Evolutionary conservation across 2,113 vertebrate species (phyloP).

Genomic region (Dermatemys mawii): DNA sequence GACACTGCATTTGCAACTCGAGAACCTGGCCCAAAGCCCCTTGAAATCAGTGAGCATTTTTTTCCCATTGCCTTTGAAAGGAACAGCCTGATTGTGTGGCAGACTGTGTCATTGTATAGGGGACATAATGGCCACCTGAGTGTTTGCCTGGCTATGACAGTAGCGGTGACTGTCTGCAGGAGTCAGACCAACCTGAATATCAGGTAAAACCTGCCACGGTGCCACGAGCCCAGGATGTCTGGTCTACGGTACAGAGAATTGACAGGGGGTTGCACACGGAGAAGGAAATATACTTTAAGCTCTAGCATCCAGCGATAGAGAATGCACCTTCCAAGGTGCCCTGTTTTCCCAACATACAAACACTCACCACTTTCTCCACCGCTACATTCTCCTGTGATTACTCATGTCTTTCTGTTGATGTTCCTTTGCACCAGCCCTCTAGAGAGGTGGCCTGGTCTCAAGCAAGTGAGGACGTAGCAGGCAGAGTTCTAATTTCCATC

Average conservation of each 20-base stretch:
- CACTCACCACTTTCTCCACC: background rate
- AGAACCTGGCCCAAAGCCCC: background rate
- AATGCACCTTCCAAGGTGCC: background rate
- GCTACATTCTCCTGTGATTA: background rate
- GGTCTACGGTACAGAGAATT: background rate
- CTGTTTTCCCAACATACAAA: accelerated
- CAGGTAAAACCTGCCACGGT: background rate
- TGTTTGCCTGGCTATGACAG: background rate
- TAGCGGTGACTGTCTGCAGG: background rate
- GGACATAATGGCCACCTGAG: background rate
- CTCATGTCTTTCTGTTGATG: background rate
- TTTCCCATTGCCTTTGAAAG: background rate
- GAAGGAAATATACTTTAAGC: background rate
- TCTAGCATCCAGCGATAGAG: background rate
- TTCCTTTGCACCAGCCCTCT: background rate
- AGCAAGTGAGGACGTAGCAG: background rate
- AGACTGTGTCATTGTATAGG: background rate
- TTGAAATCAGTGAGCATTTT: too few species aligned
- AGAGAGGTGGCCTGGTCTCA: background rate
- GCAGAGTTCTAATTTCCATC: background rate
- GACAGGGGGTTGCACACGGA: background rate
- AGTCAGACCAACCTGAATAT: background rate
- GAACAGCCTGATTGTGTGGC: background rate
- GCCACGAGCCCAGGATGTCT: background rate
- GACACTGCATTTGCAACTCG: background rate